Evolutionary conservation across 2,888 invertebrate species (phyloP).

Genomic region (Erebia ligea): DNA sequence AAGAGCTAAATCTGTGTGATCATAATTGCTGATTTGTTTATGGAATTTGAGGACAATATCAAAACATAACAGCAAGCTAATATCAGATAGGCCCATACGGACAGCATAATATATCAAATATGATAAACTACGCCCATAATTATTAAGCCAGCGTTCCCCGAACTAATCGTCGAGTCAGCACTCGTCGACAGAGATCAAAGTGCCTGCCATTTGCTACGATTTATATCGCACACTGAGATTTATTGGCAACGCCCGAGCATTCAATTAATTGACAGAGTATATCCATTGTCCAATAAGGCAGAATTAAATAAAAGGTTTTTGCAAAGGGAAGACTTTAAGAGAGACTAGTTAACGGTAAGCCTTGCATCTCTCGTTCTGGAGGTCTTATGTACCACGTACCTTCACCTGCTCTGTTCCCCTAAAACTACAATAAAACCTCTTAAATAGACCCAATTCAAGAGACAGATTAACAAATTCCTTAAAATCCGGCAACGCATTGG

Average conservation of each 20-base stretch:
- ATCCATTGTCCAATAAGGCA: constrained; percentile 13
- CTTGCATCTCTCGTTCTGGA: not conserved
- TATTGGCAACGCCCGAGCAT: constrained; percentile 29
- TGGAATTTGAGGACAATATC: not conserved
- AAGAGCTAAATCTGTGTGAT: not conserved
- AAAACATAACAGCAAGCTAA: constrained; percentile 5
- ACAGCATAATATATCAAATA: constrained; percentile 22
- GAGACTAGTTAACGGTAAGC: not conserved
- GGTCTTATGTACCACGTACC: no score
- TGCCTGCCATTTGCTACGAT: constrained; percentile 41
- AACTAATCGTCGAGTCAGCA: constrained; percentile 40
- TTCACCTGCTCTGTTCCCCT: no score
- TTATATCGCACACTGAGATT: constrained; percentile 29
- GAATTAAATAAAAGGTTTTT: constrained; percentile 10
- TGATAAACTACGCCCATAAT: constrained; percentile 20
- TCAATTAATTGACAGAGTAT: constrained; percentile 41
- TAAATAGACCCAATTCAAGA: no score
- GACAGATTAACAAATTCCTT: no score
- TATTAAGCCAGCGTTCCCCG: constrained; percentile 23
- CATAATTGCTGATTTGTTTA: not conserved
- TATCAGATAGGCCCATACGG: constrained; percentile 12
- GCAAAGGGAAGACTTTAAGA: not conserved
- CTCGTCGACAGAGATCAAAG: constrained; percentile 39
- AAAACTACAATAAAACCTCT: no score
- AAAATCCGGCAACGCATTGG: no score